Evolutionary conservation across 92 coral and sea anemone species (phyloP), one percentile per base, ranked within the genome.

Genomic region (Umimayanthus kanabou): DNA sequence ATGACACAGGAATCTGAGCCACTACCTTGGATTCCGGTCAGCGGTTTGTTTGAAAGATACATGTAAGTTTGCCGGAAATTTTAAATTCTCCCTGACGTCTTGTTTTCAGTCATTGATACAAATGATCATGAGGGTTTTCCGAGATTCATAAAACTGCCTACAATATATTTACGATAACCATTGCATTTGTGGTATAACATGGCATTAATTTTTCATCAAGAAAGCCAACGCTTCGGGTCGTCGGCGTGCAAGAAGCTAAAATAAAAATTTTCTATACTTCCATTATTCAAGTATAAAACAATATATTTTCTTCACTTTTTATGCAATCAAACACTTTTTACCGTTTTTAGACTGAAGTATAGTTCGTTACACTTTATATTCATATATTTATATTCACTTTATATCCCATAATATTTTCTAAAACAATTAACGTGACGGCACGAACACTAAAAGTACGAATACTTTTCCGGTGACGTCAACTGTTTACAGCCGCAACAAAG

Each of bases 1-100:
- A 80, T 58, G 53, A 80, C 85, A 64, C 37, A 39, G 85, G 85
- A 40, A 81, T 81, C 85, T 83, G 67, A 26, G 87, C 78, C 65
- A 80, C 47, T 55, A 55, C 71, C 29, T 49, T 14, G 42, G 16
- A 55, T 29, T 80, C 84, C 84, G 87, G 87, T 83, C 87, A 83
- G 87, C 87, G 87, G 87, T 69, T 47, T 47, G 26, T 43, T 11
- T 65, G 39, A 29, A 16, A 18, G 23, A 61, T 14, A 61, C 20
- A 2, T 55, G 3, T 20, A 9, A 11, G 10, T 0, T 47, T 47
- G 50, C 65, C 65, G 65, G 65, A 57, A 57, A 57, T 57, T 14
- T n/a, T n/a, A n/a, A n/a, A n/a, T n/a, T 57, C 23, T 57, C 6
- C 23, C 3, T 57, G 65, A 47, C 10, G 8, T 47, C 50, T 47